These are phyloP conservation scores for Drosophila kepulauana DNA, from an alignment of 1,140 invertebrate genomes.

Conservation along the genomic window DNA sequence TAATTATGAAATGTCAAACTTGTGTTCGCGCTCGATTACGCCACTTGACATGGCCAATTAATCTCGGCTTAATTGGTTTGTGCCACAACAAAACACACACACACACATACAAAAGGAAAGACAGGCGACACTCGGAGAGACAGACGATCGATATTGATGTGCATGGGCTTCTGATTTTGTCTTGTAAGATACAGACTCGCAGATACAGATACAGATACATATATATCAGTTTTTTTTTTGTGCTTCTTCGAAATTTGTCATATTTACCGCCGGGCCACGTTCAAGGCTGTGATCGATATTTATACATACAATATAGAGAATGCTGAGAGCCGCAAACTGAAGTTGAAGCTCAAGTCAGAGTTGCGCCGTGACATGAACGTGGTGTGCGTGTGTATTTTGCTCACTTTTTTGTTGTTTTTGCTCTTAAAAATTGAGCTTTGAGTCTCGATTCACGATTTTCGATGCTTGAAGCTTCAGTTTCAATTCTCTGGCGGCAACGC, in stretches of 20 bases:
- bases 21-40: conserved; percentile 83
- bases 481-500: conserved; percentile 30
- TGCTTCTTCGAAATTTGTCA: conserved; percentile 73
- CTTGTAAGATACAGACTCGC: conserved; percentile 41
- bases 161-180: conserved; percentile 72
- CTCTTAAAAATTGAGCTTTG: conserved; percentile 18
- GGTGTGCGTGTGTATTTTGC: conserved; percentile 30
- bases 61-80: conserved; percentile 83
- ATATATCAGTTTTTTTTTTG: conserved; percentile 41
- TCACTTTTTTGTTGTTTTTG: conserved; percentile 22
- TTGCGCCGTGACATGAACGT: conserved; percentile 17
- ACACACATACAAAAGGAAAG: conserved; percentile 11
- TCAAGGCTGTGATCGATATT: conserved; percentile 73
- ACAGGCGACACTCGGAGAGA: conserved; percentile 34
- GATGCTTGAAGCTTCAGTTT: conserved; percentile 15
- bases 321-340: conserved; percentile 23
- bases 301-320: conserved; percentile 16
- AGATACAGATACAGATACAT: conserved; percentile 22
- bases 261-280: conserved; percentile 60
- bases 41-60: conserved; percentile 83
- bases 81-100: conserved; percentile 65
- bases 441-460: conserved; percentile 12
- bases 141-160: conserved; percentile 72
- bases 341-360: conserved; percentile 13
- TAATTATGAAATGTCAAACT: conserved; percentile 84